Evolutionary conservation across 2,113 vertebrate genomes (phyloP).

Genomic region (Symphodus melops): DNA sequence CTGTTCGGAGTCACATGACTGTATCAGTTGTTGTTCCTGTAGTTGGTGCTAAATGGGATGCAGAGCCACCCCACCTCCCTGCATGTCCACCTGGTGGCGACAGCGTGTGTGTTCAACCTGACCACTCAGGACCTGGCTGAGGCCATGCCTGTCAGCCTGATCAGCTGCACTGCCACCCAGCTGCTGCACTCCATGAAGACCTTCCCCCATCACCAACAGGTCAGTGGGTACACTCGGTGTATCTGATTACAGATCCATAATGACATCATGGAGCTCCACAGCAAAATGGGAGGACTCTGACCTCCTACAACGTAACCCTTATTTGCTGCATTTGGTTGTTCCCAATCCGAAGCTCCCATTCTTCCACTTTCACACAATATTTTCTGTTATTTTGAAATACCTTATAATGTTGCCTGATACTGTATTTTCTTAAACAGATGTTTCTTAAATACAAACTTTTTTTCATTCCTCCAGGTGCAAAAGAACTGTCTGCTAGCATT

Average conservation of each 20-base stretch:
- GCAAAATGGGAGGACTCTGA: background rate
- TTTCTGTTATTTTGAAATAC: background rate
- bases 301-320: background rate
- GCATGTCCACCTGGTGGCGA: slow-evolving; percentile 90
- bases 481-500: slow-evolving; percentile 95
- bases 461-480: slow-evolving; percentile 85
- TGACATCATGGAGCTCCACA: background rate
- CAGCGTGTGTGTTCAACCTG: slow-evolving; percentile 93
- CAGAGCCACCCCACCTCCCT: slow-evolving; percentile 89
- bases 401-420: background rate
- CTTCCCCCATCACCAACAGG: slow-evolving; percentile 91
- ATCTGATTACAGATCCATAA: slow-evolving; percentile 11
- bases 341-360: background rate
- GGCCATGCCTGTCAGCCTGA: slow-evolving; percentile 88
- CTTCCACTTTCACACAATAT: background rate
- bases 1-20: background rate
- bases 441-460: slow-evolving; percentile 14
- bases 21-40: slow-evolving; percentile 26
- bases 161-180: slow-evolving; percentile 87
- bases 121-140: slow-evolving; percentile 89
- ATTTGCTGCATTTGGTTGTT: background rate
- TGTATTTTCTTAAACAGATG: background rate
- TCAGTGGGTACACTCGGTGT: slow-evolving; percentile 15
- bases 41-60: slow-evolving; percentile 93
- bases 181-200: slow-evolving; percentile 93